Percentiles rank a stretch among this genome's conserved stretches.
Evolutionary conservation across 2,113 vertebrate genomes (phyloP).

Genomic region (Hyla sarda): DNA sequence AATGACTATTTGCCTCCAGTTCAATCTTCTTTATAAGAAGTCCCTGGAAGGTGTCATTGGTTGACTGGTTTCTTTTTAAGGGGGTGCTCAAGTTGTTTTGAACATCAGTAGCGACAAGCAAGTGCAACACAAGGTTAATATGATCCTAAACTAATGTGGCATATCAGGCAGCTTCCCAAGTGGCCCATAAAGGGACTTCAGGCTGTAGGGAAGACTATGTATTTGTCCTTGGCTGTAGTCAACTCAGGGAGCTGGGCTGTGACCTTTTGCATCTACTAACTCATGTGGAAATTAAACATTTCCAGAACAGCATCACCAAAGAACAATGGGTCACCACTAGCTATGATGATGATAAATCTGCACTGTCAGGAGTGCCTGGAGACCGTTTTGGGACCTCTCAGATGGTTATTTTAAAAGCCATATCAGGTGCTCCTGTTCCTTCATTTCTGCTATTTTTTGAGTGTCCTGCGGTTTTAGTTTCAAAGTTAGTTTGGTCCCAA

Average conservation of each 20-base stretch:
- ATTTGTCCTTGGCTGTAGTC: background rate
- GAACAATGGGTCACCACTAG: background rate
- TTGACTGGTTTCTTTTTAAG: background rate
- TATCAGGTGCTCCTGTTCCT: background rate
- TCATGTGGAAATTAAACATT: slow-evolving; percentile 31
- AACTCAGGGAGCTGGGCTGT: background rate
- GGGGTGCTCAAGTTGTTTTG: background rate
- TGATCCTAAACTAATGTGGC: background rate
- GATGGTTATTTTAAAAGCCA: background rate
- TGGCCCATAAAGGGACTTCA: background rate
- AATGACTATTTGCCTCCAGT: background rate
- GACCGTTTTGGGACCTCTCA: background rate
- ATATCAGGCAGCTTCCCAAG: background rate
- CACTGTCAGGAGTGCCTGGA: background rate
- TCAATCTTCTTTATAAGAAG: background rate
- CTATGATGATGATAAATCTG: background rate
- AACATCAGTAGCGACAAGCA: slow-evolving; percentile 6
- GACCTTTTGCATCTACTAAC: background rate
- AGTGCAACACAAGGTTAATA: background rate
- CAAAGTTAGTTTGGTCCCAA: too few relatives aligned
- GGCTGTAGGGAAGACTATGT: background rate
- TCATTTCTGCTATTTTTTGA: background rate
- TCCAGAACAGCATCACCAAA: background rate
- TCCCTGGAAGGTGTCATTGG: background rate
- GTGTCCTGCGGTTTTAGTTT: background rate